Evolutionary conservation across 1,140 invertebrate species (phyloP), one percentile per base, ranked within the genome.

Genomic region (Galleria mellonella): DNA sequence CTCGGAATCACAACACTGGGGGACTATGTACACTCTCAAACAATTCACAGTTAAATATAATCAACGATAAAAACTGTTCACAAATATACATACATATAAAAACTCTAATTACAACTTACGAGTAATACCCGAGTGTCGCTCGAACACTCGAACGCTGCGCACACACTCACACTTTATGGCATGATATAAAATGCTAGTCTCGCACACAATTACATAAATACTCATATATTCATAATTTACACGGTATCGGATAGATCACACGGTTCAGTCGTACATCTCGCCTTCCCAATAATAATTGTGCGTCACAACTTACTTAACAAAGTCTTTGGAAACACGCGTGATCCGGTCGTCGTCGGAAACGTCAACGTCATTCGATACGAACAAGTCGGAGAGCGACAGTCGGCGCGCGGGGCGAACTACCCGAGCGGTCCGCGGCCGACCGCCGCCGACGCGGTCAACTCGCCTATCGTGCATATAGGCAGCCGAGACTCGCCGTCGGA

Each of bases 1-100:
- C 41, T 55, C 65, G 51, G 55, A 62, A 64, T 82, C 75, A 82
- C 72, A 77, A 83, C 73, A 73, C 73, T 65, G 71, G 70, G 64
- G 57, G 58, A 57, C 71, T 81, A 81, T 81, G 42, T 78, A 82
- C 74, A 81, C 51, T 47, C 43, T 58, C 57, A 47, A 65, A 40
- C 51, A 52, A 44, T 55, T 55, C 55, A 52, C 51, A 55, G 39
- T 53, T 56, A 57, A 60, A 55, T 56, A 67, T 53, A 62, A 42
- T 53, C 41, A 62, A 61, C 51, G 43, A 55, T 55, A 66, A 62
- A 48, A 56, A 50, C 57, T 62, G 58, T 58, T 69, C 72, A 68
- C 73, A 78, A 74, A 77, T 82, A 82, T 78, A 78, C 74, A 78
- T 76, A 78, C 47, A 77, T 72, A 49, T 49, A 51, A 51, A 47